Evolutionary conservation across 2,113 vertebrate species (phyloP).

Genomic region (Athene cunicularia): DNA sequence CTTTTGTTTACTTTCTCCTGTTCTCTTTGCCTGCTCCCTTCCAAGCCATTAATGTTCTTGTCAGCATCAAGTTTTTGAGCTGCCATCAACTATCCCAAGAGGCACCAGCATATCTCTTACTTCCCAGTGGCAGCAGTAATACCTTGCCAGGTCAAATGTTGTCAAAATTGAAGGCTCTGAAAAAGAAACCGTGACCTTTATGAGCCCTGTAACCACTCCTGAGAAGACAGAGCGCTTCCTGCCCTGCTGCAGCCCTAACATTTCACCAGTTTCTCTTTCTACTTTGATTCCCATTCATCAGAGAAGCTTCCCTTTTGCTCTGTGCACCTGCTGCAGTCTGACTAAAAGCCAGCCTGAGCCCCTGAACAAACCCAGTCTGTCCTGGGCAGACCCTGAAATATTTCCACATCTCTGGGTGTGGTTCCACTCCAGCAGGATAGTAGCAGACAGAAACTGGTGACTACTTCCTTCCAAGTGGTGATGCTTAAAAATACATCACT

Average conservation of each 20-base stretch:
- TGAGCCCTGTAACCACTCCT: neutral
- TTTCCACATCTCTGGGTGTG: neutral
- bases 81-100: neutral
- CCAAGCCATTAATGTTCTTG: accelerated
- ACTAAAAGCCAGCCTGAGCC: neutral
- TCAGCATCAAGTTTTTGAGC: neutral
- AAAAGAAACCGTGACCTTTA: neutral
- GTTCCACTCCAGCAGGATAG: neutral
- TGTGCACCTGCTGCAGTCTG: neutral
- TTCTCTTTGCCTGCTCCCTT: neutral
- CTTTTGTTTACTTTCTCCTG: neutral
- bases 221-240: neutral
- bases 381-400: neutral
- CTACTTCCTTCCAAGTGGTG: neutral
- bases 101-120: neutral
- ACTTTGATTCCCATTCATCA: neutral
- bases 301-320: neutral
- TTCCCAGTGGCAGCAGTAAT: neutral
- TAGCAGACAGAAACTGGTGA: neutral
- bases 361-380: neutral
- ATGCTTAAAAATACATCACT: neutral
- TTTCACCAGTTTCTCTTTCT: neutral
- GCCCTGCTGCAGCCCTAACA: accelerated
- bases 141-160: neutral
- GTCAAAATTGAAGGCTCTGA: neutral